Percentiles rank a stretch among this genome's conserved stretches.
Conservation (phyloP, 2,797 vertebrate genomes). For the Trichosurus vulpecula region DNA sequence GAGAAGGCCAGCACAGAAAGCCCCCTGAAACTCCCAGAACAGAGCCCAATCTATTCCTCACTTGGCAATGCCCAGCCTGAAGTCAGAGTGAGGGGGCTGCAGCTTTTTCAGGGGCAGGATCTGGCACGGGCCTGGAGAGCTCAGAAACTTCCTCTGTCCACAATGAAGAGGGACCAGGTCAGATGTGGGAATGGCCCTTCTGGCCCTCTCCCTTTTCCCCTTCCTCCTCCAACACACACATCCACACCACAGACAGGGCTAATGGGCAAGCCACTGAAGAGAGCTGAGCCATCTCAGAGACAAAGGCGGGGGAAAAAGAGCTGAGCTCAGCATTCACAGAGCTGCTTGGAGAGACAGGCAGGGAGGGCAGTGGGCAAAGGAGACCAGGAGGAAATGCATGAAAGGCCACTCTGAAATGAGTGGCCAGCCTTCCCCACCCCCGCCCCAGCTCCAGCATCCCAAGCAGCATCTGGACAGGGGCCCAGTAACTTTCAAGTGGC, state of each 20-base stretch:
- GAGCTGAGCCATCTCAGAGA: not conserved
- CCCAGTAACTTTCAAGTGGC: no score
- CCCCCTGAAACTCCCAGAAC: constrained; percentile 54
- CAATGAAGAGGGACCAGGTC: constrained; percentile 1
- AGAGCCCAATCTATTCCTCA: constrained; percentile 59
- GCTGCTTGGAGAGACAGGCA: constrained; percentile 7
- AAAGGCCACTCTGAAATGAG: not conserved
- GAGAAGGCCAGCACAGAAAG: not conserved
- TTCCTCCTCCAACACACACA: no score
- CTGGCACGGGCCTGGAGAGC: constrained; percentile 38
- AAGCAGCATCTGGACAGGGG: not conserved
- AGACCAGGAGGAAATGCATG: not conserved
- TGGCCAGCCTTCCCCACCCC: not conserved
- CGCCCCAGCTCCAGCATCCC: not conserved
- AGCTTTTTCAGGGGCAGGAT: constrained; percentile 64
- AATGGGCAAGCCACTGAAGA: not conserved
- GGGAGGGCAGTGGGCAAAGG: constrained; percentile 20
- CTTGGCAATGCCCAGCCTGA: constrained; percentile 59
- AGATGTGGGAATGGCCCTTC: not conserved
- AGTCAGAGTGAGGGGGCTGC: not conserved
- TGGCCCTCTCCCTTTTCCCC: not conserved
- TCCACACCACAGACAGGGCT: not conserved
- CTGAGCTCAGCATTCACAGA: constrained; percentile 67
- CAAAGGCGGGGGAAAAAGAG: constrained; percentile 44
- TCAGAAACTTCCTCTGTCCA: constrained; percentile 46